phyloP scores from a whole-genome alignment of 2,113 vertebrate species.

The Peromyscus leucopus region DNA sequence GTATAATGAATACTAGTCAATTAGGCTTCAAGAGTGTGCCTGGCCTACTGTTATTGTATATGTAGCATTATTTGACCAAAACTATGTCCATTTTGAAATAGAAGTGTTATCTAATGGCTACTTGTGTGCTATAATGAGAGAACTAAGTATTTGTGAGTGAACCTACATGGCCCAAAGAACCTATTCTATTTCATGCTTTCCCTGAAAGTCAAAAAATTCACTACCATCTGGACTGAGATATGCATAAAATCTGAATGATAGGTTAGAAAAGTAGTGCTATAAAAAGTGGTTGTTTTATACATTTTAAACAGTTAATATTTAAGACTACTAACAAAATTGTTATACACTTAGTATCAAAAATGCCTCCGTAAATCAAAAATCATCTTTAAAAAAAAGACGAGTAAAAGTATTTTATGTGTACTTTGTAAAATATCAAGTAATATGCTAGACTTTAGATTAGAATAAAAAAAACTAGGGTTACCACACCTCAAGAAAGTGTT shows the following conservation, averaged over 20 bases:
- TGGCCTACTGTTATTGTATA: neutral
- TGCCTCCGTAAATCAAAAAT: neutral
- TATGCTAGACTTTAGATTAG: neutral
- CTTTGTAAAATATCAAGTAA: neutral
- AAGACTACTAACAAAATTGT: neutral
- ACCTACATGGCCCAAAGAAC: neutral
- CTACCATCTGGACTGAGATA: neutral
- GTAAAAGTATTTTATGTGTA: neutral
- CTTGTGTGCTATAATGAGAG: neutral
- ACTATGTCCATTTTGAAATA: neutral
- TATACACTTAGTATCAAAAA: neutral
- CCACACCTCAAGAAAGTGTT: neutral
- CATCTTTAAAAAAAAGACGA: neutral
- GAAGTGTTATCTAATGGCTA: neutral
- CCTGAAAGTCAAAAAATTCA: neutral
- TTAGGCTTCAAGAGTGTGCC: neutral
- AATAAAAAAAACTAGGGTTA: neutral
- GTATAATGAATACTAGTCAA: neutral
- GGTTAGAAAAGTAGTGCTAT: neutral
- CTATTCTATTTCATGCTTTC: neutral
- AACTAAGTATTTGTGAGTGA: neutral
- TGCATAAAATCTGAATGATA: neutral
- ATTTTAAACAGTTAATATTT: neutral
- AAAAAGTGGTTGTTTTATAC: neutral
- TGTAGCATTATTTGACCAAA: neutral